These are phyloP conservation scores for Hydra vulgaris DNA, from an alignment of 30 jellyfish, hydroid and myxozoan species.

Conservation along the genomic window DNA sequence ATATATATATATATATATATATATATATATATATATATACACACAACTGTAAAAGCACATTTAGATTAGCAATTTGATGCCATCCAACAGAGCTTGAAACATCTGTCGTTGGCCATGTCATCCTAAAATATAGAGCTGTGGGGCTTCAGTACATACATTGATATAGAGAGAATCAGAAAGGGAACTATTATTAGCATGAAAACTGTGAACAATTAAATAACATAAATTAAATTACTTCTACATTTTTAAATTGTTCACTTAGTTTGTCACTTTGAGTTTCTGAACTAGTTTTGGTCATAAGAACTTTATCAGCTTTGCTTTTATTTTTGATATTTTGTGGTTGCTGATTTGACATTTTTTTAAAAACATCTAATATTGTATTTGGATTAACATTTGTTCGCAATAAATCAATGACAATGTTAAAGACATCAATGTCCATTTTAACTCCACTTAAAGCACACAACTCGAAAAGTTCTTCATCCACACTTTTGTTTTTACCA, in stretches of 20 bases:
- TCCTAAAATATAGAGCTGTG: too few relatives aligned
- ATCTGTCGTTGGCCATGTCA: too few relatives aligned
- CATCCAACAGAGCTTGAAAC: too few relatives aligned
- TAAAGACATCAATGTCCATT: conserved; percentile 66
- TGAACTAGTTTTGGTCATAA: not conserved
- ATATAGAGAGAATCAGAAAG: too few relatives aligned
- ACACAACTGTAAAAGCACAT: too few relatives aligned
- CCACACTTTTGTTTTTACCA: conserved; percentile 38
- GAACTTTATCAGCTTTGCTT: not conserved
- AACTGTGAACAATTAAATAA: too few relatives aligned
- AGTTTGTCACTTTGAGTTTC: not conserved
- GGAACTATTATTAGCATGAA: too few relatives aligned
- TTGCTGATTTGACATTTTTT: conserved; percentile 39
- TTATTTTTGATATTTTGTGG: not conserved
- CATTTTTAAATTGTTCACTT: not conserved
- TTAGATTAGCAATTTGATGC: too few relatives aligned
- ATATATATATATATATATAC: too few relatives aligned
- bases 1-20: too few relatives aligned
- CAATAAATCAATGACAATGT: conserved; percentile 50
- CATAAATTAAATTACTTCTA: not conserved
- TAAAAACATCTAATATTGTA: conserved; percentile 49
- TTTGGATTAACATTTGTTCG: conserved; percentile 78
- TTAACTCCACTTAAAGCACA: conserved; percentile 70
- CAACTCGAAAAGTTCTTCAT: conserved; percentile 61
- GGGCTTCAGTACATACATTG: too few relatives aligned